Conservation (phyloP, 2,797 vertebrate genomes). For the Gobionotothen gibberifrons region DNA sequence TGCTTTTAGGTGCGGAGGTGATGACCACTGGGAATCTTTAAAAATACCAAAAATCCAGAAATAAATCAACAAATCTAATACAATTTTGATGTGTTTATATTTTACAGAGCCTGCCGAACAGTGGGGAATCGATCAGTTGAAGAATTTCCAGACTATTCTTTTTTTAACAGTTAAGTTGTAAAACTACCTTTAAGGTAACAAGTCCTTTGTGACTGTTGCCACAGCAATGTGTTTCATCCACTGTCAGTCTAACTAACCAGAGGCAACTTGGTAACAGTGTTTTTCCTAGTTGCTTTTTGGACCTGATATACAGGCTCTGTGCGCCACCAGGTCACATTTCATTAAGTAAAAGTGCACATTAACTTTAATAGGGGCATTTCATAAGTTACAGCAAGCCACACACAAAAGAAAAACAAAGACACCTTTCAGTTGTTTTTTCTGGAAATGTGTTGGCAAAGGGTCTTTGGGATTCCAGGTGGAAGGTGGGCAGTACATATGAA, state of each 20-base stretch:
- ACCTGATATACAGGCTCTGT: conserved; percentile 5
- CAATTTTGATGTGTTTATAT: not conserved
- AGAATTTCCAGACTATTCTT: not conserved
- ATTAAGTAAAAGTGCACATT: not conserved
- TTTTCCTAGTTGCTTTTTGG: not conserved
- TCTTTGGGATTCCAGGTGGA: not conserved
- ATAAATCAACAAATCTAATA: not conserved
- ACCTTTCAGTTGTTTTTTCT: not conserved
- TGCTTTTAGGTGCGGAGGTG: not conserved
- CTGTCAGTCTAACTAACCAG: conserved; percentile 15
- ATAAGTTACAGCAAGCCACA: not conserved
- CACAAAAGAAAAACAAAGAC: not conserved
- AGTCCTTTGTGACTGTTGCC: not conserved
- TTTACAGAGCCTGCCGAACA: not conserved
- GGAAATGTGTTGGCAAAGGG: conserved; percentile 1
- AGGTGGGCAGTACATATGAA: not conserved
- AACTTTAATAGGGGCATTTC: not conserved
- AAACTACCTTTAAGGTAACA: not conserved
- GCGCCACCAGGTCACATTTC: not conserved
- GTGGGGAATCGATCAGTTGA: not conserved
- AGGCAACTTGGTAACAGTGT: not conserved
- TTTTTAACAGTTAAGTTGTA: not conserved
- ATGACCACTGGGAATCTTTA: not conserved
- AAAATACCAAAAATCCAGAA: not conserved
- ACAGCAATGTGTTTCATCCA: not conserved